Conservation (phyloP, 23 tunicate genomes). For the Phallusia fumigata region DNA sequence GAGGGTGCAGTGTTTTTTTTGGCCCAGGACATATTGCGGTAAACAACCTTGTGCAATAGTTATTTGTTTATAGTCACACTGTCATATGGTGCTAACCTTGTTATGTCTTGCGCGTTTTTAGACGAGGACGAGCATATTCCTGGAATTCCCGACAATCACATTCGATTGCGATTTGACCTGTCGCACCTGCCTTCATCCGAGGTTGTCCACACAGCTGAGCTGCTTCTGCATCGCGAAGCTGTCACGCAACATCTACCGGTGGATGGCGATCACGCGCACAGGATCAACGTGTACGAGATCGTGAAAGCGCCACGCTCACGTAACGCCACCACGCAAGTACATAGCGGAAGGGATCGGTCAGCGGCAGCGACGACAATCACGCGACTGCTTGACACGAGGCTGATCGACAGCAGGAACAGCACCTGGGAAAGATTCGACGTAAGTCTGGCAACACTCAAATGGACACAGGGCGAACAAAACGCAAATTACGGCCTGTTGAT, state of each 20-base stretch:
- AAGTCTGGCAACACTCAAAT: conserved; percentile 37
- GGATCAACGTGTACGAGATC: conserved; percentile 79
- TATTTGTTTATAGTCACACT: background rate
- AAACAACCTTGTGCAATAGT: background rate
- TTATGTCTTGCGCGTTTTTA: conserved; percentile 10
- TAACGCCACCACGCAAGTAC: background rate
- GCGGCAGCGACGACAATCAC: conserved; percentile 34
- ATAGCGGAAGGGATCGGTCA: background rate
- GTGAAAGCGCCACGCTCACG: conserved; percentile 32
- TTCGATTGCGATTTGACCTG: conserved; percentile 73
- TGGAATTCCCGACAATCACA: conserved; percentile 73
- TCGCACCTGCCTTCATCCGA: conserved; percentile 57
- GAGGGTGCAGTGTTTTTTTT: background rate
- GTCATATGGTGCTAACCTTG: background rate
- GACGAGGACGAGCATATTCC: conserved; percentile 55
- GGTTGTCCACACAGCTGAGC: conserved; percentile 57
- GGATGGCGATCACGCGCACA: conserved; percentile 33
- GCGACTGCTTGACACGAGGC: conserved; percentile 68
- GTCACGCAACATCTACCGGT: conserved; percentile 32
- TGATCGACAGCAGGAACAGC: conserved; percentile 63
- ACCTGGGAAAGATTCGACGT: conserved; percentile 94
- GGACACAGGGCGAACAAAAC: conserved; percentile 40
- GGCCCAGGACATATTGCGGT: background rate
- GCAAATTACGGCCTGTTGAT: conserved; percentile 79
- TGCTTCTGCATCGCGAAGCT: conserved; percentile 72